These are phyloP conservation scores for Strix occidentalis DNA, from an alignment of 2,797 vertebrate genomes.

Conservation along the genomic window DNA sequence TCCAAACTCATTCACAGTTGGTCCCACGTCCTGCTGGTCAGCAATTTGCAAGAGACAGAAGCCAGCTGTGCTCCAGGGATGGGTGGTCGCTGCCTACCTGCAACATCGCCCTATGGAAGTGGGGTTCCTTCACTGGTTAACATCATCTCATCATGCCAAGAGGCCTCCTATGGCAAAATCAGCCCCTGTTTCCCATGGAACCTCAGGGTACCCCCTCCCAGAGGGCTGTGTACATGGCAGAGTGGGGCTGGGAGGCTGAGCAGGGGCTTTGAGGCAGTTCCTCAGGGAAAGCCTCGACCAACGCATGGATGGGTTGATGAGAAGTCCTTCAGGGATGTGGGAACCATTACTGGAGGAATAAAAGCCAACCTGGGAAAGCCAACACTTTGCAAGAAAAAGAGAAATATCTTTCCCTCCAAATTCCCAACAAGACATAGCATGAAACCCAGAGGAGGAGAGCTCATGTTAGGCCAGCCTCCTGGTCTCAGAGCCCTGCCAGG, in stretches of 20 bases:
- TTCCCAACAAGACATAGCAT: background rate
- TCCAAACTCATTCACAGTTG: background rate
- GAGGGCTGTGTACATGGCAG: background rate
- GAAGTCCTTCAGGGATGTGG: background rate
- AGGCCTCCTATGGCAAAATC: background rate
- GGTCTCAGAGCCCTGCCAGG: background rate
- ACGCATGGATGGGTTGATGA: background rate
- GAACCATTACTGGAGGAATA: background rate
- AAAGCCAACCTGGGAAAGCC: background rate
- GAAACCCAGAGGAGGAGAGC: background rate
- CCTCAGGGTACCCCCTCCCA: background rate
- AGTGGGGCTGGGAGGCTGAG: background rate
- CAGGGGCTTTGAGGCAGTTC: background rate
- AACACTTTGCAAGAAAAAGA: background rate
- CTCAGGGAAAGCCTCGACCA: background rate
- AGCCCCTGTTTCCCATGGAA: fast-evolving
- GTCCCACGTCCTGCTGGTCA: background rate
- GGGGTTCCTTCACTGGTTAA: background rate
- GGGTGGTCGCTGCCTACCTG: fast-evolving
- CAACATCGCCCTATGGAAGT: no score
- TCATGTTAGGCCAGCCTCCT: fast-evolving
- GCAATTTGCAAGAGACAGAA: background rate
- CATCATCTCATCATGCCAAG: background rate
- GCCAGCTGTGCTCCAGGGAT: background rate
- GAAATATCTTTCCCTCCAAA: background rate